Conservation (phyloP, 1,140 invertebrate genomes). For the Plodia interpunctella region DNA sequence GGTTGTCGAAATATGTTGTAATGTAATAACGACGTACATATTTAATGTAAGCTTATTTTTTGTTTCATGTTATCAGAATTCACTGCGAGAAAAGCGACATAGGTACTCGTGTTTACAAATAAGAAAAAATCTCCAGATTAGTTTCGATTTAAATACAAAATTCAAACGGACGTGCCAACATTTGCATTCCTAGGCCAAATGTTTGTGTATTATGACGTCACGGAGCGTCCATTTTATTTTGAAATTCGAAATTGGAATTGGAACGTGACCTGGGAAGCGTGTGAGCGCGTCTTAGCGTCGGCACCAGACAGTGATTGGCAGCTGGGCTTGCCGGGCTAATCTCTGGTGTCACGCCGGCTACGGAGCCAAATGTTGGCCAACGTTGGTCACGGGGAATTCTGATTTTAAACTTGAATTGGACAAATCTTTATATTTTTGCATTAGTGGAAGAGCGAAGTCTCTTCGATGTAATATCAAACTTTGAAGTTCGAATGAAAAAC, state of each 20-base stretch:
- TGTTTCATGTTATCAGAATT: background rate
- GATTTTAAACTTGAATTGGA: background rate
- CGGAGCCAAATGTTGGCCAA: slow-evolving; percentile 1
- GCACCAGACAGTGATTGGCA: slow-evolving; percentile 42
- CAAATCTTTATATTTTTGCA: no score
- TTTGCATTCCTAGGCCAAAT: background rate
- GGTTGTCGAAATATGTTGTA: no score
- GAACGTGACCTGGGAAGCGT: slow-evolving; percentile 8
- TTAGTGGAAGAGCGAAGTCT: no score
- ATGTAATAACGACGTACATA: background rate
- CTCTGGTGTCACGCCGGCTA: slow-evolving; percentile 28
- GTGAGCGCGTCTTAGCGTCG: slow-evolving; percentile 18
- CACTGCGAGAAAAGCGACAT: no score
- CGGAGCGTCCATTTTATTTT: slow-evolving; percentile 5
- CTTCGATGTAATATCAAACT: no score
- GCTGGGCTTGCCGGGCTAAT: slow-evolving; percentile 36
- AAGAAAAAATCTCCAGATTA: background rate
- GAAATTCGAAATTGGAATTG: slow-evolving; percentile 9
- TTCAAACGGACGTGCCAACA: background rate
- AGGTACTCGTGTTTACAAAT: background rate
- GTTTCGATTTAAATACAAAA: background rate
- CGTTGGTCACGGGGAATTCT: background rate
- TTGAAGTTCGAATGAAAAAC: background rate
- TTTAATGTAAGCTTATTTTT: background rate
- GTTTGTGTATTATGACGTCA: slow-evolving; percentile 6